phyloP scores from a whole-genome alignment of 1,140 invertebrate genomes.

The Ladona fulva region DNA sequence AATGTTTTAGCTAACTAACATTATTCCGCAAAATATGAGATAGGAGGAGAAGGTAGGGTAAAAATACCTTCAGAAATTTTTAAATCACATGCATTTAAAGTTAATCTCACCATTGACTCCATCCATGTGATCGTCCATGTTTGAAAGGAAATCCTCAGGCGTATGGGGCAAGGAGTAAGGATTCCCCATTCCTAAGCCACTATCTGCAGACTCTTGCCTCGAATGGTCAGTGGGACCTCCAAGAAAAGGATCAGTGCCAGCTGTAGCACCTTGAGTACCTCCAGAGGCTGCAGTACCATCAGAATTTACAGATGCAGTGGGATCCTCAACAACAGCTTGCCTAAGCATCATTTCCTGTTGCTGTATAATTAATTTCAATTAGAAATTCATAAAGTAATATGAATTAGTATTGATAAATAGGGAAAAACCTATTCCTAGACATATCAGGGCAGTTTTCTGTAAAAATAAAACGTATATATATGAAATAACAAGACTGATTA shows the following conservation, averaged over 20 bases:
- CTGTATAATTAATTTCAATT: background rate
- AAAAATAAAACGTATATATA: too few relatives aligned
- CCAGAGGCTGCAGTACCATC: background rate
- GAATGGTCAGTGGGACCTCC: conserved; percentile 73
- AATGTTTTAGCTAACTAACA: too few relatives aligned
- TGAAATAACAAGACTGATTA: too few relatives aligned
- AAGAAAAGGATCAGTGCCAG: conserved; percentile 68
- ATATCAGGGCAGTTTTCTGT: too few relatives aligned
- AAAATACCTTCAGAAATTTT: background rate
- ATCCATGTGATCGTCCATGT: conserved; percentile 82
- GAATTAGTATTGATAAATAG: background rate
- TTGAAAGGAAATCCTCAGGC: conserved; percentile 81
- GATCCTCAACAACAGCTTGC: conserved; percentile 10
- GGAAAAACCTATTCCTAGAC: too few relatives aligned
- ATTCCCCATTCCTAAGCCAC: conserved; percentile 75
- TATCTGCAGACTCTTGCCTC: conserved; percentile 86
- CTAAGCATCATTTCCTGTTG: background rate
- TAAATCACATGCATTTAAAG: background rate
- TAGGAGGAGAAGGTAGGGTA: too few relatives aligned
- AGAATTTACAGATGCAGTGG: background rate
- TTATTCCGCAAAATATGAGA: too few relatives aligned
- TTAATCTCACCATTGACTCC: conserved; percentile 52
- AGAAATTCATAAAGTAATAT: background rate
- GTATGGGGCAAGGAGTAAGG: conserved; percentile 84
- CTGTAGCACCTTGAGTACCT: conserved; percentile 14